These are phyloP conservation scores for Globia sparganii DNA, from an alignment of 2,888 invertebrate species.

Conservation along the genomic window DNA sequence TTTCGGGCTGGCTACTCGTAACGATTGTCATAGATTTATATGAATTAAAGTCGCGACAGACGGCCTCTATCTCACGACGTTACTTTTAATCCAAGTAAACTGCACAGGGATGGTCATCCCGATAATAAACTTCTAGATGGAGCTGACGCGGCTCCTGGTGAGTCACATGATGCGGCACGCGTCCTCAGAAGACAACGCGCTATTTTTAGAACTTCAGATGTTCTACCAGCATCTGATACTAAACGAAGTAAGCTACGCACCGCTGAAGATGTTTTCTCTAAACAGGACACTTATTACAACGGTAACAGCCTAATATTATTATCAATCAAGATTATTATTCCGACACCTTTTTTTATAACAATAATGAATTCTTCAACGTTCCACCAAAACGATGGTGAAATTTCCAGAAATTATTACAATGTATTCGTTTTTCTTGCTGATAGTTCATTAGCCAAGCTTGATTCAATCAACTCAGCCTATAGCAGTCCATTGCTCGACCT, in stretches of 20 bases:
- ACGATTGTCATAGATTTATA: not conserved
- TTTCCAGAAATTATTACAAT: not conserved
- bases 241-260: constrained; percentile 54
- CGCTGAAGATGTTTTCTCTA: constrained; percentile 60
- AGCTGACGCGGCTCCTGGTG: constrained; percentile 44
- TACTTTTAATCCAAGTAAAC: not conserved
- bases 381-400: not conserved
- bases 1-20: not conserved
- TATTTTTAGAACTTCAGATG: constrained; percentile 50
- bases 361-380: not conserved
- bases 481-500: not conserved
- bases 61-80: not conserved
- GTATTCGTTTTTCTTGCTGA: not conserved
- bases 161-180: constrained; percentile 53
- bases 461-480: not conserved
- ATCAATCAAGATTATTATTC: not conserved
- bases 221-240: constrained; percentile 58
- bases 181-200: not conserved
- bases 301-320: constrained; percentile 29
- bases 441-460: not conserved
- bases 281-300: constrained; percentile 54
- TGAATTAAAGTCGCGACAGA: too few relatives aligned
- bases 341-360: too few relatives aligned
- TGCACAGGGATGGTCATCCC: not conserved
- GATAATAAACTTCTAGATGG: constrained; percentile 41